Evolutionary conservation across 2,888 invertebrate genomes (phyloP), one percentile per base, ranked within the genome.

Genomic region (Quadriops clusia): DNA sequence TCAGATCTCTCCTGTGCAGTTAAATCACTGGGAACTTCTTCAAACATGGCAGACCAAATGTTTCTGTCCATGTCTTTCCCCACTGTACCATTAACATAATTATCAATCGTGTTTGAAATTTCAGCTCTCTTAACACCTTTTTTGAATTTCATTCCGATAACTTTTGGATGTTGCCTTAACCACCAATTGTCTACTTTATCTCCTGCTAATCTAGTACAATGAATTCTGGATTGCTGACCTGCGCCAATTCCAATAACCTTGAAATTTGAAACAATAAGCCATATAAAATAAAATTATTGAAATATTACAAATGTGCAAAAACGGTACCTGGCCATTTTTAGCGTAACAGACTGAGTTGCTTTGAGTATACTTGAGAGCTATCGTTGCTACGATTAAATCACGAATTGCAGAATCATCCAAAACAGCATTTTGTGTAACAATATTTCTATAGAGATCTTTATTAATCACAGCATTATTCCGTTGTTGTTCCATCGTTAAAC

Each of bases 181-280:
- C 95, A 97, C 95, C 97, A 98, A 61, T 91, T 86, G 55, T 90
- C 84, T 13, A 94, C 93, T 61, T 98, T 98, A 53, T 91, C 89
- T 24, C 94, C 95, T 34, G 97, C 97, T 45, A 98, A 71, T 45
- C 95, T 72, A 1, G 95, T 95, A 65, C 97, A 98, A 62, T 98
- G 97, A 52, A 98, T 95, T 41, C 97, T 76, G 0, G 93, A 94
- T 61, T 98, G 97, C 55, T 98, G 97, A 0, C 97, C 97, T n/a
- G 97, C 97, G 15, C 97, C 97, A 47, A 94, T 94, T 10, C 97
- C 97, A 48, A 95, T 77, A 7, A 46, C 44, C 39, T 42, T 28
- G 2, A 28, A 24, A 8, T 89, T n/a, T 18, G 7, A 8, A 7
- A 18, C 18, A 18, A 18, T 8, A 18, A n/a, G 15, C 6, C 8